These are phyloP conservation scores for Plusia festucae DNA, from an alignment of 2,888 invertebrate genomes.

Conservation along the genomic window DNA sequence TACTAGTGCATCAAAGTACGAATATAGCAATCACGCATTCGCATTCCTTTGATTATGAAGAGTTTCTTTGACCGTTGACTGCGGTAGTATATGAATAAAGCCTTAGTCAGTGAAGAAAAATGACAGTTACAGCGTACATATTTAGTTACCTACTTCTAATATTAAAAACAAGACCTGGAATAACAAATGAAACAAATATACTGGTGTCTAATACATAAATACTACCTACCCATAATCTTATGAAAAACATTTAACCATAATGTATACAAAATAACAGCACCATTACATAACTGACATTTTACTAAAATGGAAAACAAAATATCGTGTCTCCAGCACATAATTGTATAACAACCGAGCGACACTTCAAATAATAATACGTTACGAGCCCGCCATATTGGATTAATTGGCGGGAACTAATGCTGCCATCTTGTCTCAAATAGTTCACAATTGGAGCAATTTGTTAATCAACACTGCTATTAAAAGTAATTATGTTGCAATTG, in stretches of 20 bases:
- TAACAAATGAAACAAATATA: not conserved
- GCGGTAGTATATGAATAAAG: too few relatives aligned
- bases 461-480: constrained; percentile 32
- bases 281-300: not conserved
- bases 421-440: constrained; percentile 56
- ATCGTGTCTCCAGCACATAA: constrained; percentile 43
- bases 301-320: constrained; percentile 24
- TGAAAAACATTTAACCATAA: constrained; percentile 18
- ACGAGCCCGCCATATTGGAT: constrained; percentile 42
- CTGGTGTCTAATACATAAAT: not conserved
- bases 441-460: constrained; percentile 53
- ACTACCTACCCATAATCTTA: not conserved
- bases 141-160: too few relatives aligned
- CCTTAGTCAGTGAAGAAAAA: too few relatives aligned
- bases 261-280: constrained; percentile 19
- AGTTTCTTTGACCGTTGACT: too few relatives aligned
- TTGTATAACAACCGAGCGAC: constrained; percentile 41
- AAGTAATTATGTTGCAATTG: constrained; percentile 23
- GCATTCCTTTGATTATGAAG: too few relatives aligned
- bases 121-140: too few relatives aligned
- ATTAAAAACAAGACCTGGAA: too few relatives aligned
- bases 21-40: too few relatives aligned
- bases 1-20: too few relatives aligned
- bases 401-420: constrained; percentile 51
- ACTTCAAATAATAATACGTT: constrained; percentile 41